Percentiles rank a stretch among this genome's conserved stretches.
Conservation (phyloP, 2,797 vertebrate species). For the Coendou prehensilis region DNA sequence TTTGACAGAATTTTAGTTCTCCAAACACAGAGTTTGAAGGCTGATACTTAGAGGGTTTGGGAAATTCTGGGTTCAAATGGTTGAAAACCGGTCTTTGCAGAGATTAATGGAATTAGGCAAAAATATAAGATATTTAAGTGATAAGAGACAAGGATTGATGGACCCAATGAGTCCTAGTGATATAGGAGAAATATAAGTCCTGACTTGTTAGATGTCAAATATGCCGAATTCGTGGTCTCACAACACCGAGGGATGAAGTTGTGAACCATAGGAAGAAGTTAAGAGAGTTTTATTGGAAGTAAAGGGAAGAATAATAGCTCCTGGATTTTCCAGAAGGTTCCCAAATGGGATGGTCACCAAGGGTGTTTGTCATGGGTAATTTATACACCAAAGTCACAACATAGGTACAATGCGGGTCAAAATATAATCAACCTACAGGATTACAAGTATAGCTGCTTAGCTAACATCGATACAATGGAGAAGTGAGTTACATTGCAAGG, state of each 20-base stretch:
- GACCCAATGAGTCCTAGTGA: not conserved
- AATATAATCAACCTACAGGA: not conserved
- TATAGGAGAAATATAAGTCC: not conserved
- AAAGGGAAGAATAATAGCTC: not conserved
- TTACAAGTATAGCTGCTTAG: not conserved
- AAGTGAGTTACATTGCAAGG: not conserved
- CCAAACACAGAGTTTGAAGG: not conserved
- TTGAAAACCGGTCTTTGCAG: conserved; percentile 1
- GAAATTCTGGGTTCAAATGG: not conserved
- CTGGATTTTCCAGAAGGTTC: not conserved
- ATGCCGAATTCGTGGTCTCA: not conserved
- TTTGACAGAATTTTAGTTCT: not conserved
- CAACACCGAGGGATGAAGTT: not conserved
- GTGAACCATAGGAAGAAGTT: not conserved
- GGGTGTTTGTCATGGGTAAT: not conserved
- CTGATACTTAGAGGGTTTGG: not conserved
- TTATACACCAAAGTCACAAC: not conserved
- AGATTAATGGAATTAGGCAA: not conserved
- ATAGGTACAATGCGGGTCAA: not conserved
- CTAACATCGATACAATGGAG: not conserved
- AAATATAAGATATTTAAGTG: not conserved
- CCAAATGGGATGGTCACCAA: not conserved
- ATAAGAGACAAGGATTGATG: not conserved
- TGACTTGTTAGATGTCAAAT: not conserved
- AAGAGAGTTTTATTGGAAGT: not conserved